Conservation (phyloP, 2,888 invertebrate species). For the Polydrusus pterygomalis region DNA sequence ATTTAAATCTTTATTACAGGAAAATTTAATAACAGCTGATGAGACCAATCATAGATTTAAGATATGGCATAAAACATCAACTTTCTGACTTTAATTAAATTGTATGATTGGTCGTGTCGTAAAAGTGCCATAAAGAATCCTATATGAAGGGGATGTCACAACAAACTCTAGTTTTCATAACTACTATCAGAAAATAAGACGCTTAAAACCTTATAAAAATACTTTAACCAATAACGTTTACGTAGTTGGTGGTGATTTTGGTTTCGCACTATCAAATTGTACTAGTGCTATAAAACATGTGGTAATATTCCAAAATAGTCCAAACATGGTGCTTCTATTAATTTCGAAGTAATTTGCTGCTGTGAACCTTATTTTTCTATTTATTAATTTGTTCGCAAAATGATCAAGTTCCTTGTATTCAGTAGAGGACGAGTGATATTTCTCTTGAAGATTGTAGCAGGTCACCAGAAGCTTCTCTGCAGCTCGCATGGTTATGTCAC, state of each 20-base stretch:
- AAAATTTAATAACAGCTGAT: too few relatives aligned
- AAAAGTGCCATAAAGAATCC: too few relatives aligned
- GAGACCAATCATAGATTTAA: too few relatives aligned
- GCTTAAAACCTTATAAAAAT: too few relatives aligned
- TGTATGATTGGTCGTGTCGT: too few relatives aligned
- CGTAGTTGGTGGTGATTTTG: background rate
- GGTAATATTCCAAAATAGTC: slow-evolving; percentile 36
- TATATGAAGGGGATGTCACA: too few relatives aligned
- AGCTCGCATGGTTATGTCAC: slow-evolving; percentile 30
- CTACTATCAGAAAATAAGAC: too few relatives aligned
- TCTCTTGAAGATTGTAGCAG: slow-evolving; percentile 36
- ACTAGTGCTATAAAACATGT: slow-evolving; percentile 44
- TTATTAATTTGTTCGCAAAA: slow-evolving; percentile 23
- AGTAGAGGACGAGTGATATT: slow-evolving; percentile 21
- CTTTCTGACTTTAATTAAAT: too few relatives aligned
- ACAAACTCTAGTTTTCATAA: too few relatives aligned
- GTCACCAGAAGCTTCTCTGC: slow-evolving; percentile 32
- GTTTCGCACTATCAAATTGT: slow-evolving; percentile 28
- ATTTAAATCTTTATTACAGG: too few relatives aligned
- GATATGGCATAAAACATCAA: too few relatives aligned
- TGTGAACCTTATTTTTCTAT: slow-evolving; percentile 37
- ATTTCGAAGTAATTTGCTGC: slow-evolving; percentile 43
- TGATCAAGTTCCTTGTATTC: slow-evolving; percentile 36
- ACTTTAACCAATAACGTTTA: too few relatives aligned
- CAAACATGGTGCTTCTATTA: slow-evolving; percentile 41